phyloP scores from a whole-genome alignment of 2,888 invertebrate species.

The Choristoneura rosaceana region DNA sequence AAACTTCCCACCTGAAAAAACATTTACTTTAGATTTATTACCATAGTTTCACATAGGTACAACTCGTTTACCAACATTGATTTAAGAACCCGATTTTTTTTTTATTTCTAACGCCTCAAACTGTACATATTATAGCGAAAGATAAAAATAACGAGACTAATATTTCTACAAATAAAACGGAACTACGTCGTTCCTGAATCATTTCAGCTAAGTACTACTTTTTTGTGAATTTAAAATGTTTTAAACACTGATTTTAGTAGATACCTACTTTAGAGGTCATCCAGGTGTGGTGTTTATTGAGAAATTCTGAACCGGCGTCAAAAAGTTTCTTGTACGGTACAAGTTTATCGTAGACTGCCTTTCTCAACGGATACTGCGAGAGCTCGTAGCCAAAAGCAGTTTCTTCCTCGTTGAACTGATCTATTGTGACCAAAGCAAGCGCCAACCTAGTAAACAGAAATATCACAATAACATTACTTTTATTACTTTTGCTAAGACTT shows the following conservation, averaged over 20 bases:
- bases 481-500: no score
- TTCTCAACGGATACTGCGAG: constrained; percentile 95
- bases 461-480: no score
- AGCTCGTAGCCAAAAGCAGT: constrained; percentile 94
- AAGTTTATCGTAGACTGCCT: constrained; percentile 91
- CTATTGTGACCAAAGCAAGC: constrained; percentile 91
- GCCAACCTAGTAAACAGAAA: constrained; percentile 80
- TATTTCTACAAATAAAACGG: no score
- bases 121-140: no score
- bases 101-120: no score
- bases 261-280: constrained; percentile 87
- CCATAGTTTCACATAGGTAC: no score
- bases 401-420: constrained; percentile 97
- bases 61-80: no score
- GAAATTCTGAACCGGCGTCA: constrained; percentile 94
- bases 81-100: no score
- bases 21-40: background rate
- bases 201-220: no score
- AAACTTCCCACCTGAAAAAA: constrained; percentile 89
- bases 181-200: no score
- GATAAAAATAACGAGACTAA: no score
- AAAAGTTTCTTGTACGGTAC: constrained; percentile 95
- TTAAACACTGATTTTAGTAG: background rate
- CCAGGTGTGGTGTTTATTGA: constrained; percentile 93
- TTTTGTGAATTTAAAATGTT: background rate